Conservation (phyloP, 2,888 invertebrate genomes). For the Thysanoteuthis rhombus region DNA sequence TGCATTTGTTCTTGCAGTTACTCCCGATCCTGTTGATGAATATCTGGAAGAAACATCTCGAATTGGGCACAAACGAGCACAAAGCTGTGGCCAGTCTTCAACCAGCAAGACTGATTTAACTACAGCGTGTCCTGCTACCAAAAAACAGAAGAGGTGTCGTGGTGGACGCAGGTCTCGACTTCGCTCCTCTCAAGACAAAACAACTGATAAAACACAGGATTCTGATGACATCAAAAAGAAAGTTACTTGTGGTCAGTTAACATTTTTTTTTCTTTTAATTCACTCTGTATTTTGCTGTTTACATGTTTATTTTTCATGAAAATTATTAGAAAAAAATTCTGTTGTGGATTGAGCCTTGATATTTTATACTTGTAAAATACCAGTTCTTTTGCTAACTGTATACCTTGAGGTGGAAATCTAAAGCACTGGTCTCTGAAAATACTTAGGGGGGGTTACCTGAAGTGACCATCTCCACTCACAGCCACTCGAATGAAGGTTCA, state of each 20-base stretch:
- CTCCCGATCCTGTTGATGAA: slow-evolving; percentile 32
- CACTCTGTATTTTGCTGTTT: too few species aligned
- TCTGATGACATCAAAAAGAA: slow-evolving; percentile 31
- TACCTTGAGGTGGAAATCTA: too few species aligned
- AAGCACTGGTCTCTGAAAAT: too few species aligned
- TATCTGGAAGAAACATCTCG: slow-evolving; percentile 30
- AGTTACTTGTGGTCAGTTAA: slow-evolving; percentile 25
- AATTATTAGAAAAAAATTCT: too few species aligned
- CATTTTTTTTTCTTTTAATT: too few species aligned
- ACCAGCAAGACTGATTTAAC: not conserved
- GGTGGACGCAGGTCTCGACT: slow-evolving; percentile 2
- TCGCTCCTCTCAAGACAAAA: not conserved
- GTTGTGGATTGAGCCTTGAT: too few species aligned
- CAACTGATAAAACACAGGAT: slow-evolving; percentile 16
- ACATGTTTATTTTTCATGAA: too few species aligned
- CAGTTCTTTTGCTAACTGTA: too few species aligned
- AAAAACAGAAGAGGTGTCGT: not conserved
- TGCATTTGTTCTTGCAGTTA: slow-evolving; percentile 22
- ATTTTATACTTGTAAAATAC: too few species aligned
- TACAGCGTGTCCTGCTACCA: not conserved
- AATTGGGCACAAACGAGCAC: not conserved
- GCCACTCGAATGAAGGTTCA: too few species aligned
- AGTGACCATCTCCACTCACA: too few species aligned
- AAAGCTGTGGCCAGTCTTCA: not conserved
- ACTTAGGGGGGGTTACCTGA: too few species aligned